phyloP scores from a whole-genome alignment of 2,888 invertebrate species.

The Quadroppia sp. region DNA sequence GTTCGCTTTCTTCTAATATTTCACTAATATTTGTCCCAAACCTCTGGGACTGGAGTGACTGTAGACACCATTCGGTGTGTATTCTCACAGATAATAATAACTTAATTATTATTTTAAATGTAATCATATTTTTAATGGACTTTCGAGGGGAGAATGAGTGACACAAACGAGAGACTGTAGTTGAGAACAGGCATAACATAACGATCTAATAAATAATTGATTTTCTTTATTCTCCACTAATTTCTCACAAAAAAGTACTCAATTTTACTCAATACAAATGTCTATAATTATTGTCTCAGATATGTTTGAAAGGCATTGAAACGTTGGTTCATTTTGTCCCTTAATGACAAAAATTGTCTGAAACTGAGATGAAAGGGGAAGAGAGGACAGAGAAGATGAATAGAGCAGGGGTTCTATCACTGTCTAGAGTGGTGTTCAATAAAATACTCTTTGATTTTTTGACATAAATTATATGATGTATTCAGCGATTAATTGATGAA shows the following conservation, averaged over 20 bases:
- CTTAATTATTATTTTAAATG: constrained; percentile 21
- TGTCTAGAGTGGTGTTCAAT: too few species aligned
- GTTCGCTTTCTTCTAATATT: neutral
- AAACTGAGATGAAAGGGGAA: neutral
- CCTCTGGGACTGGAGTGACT: neutral
- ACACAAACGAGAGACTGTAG: too few species aligned
- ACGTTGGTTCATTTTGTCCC: neutral
- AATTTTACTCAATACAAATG: neutral
- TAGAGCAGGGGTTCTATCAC: too few species aligned
- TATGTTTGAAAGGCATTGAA: neutral
- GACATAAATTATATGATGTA: too few species aligned
- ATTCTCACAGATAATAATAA: constrained; percentile 19
- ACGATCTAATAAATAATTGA: constrained; percentile 2
- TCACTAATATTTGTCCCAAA: neutral
- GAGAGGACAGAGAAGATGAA: neutral
- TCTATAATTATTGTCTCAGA: neutral
- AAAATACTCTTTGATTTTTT: too few species aligned
- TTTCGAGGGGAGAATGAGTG: neutral
- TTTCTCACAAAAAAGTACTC: neutral
- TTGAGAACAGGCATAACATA: neutral
- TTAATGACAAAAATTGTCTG: neutral
- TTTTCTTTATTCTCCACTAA: constrained; percentile 2
- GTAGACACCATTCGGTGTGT: neutral
- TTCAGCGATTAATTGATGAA: neutral
- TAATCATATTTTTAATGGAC: neutral